Percentiles rank a stretch among this genome's conserved stretches.
phyloP scores from a whole-genome alignment of 2,888 invertebrate genomes.

The Phymatocera aterrima region DNA sequence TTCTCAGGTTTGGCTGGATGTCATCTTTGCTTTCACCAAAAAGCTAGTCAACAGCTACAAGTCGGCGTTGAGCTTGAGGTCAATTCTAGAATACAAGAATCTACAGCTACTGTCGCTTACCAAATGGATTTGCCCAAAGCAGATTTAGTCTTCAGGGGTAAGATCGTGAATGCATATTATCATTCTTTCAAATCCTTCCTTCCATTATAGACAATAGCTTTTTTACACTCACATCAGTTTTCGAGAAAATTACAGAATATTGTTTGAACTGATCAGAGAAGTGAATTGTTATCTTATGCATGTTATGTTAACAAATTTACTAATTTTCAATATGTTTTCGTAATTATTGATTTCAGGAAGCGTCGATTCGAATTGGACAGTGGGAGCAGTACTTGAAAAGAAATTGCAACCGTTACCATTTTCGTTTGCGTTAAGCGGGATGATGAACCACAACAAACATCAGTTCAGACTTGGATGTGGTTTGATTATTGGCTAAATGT shows the following conservation, averaged over 20 bases:
- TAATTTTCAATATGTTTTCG: no score
- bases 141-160: constrained; percentile 95
- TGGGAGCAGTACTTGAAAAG: constrained; percentile 96
- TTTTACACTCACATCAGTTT: no score
- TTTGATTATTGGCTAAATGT: constrained; percentile 93
- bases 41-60: constrained; percentile 92
- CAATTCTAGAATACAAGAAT: constrained; percentile 92
- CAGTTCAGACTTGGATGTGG: constrained; percentile 96
- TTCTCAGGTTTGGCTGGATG: constrained; percentile 83
- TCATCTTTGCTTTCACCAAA: constrained; percentile 96
- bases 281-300: no score
- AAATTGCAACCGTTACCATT: constrained; percentile 95
- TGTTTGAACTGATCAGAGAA: no score
- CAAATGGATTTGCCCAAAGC: constrained; percentile 97
- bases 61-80: constrained; percentile 97
- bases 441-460: constrained; percentile 94
- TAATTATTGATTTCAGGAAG: constrained; percentile 85
- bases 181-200: not conserved
- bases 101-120: constrained; percentile 94
- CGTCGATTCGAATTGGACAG: constrained; percentile 94
- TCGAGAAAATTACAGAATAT: no score
- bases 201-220: no score
- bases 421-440: constrained; percentile 93
- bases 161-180: constrained; percentile 48
- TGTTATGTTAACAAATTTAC: no score